These are phyloP conservation scores for fruit fly (Drosophila melanogaster) DNA, from an alignment of 1,140 invertebrate species.

Conservation along the genomic window DNA sequence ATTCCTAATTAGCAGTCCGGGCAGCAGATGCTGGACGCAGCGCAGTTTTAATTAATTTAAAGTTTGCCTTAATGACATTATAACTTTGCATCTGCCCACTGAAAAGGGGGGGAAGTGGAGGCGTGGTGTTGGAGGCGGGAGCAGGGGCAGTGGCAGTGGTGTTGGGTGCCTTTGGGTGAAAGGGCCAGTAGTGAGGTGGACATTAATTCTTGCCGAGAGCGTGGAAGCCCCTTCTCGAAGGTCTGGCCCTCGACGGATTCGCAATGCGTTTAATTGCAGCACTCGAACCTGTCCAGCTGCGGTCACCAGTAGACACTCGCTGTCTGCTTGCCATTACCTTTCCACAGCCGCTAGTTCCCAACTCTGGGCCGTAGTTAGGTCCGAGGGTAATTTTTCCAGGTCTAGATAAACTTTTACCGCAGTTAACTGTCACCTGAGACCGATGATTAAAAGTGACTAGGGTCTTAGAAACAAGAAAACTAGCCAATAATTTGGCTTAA, in stretches of 20 bases:
- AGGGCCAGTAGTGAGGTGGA: slow-evolving; percentile 20
- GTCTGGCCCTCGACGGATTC: slow-evolving; percentile 11
- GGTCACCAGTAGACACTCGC: slow-evolving; percentile 26
- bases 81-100: slow-evolving; percentile 68
- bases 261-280: slow-evolving; percentile 73
- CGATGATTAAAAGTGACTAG: not conserved
- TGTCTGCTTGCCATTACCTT: not conserved
- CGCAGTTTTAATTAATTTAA: slow-evolving; percentile 81
- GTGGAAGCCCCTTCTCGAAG: slow-evolving; percentile 3
- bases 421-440: slow-evolving; percentile 3
- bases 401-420: slow-evolving; percentile 4
- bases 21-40: slow-evolving; percentile 69
- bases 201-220: slow-evolving; percentile 52
- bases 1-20: slow-evolving; percentile 73
- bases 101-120: not conserved
- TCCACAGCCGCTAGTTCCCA: not conserved
- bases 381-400: not conserved
- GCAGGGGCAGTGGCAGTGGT: not conserved
- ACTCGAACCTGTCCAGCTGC: slow-evolving; percentile 65
- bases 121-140: too few species aligned
- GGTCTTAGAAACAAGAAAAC: not conserved
- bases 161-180: not conserved
- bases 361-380: not conserved
- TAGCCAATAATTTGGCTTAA: not conserved
- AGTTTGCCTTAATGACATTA: slow-evolving; percentile 80